phyloP scores from a whole-genome alignment of 2,888 invertebrate genomes.

The Phyto melanocephala region DNA sequence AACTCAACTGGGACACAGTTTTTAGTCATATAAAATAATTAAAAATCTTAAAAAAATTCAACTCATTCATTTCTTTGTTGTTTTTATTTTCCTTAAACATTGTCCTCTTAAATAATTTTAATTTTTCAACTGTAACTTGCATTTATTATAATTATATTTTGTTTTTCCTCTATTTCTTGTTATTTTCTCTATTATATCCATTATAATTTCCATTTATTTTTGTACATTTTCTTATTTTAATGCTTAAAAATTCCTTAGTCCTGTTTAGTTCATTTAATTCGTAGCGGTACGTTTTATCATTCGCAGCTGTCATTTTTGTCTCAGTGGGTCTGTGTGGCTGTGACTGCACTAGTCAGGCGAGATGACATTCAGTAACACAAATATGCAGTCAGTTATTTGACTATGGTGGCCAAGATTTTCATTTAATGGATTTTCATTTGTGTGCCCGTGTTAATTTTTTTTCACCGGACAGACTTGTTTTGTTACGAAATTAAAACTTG shows the following conservation, averaged over 20 bases:
- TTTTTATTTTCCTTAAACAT: neutral
- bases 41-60: neutral
- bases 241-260: slow-evolving; percentile 45
- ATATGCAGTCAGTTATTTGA: slow-evolving; percentile 33
- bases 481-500: slow-evolving; percentile 51
- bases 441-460: neutral
- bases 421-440: slow-evolving; percentile 61
- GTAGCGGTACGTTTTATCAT: slow-evolving; percentile 56
- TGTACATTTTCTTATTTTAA: slow-evolving; percentile 30
- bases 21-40: neutral
- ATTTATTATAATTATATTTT: slow-evolving; percentile 33
- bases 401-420: slow-evolving; percentile 60
- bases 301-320: slow-evolving; percentile 60
- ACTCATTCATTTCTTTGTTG: neutral
- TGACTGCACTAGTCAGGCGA: slow-evolving; percentile 40
- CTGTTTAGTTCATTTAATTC: slow-evolving; percentile 57
- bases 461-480: slow-evolving; percentile 29
- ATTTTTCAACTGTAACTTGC: slow-evolving; percentile 11
- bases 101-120: neutral
- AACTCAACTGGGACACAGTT: neutral
- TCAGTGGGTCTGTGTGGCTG: slow-evolving; percentile 56
- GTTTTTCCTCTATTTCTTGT: neutral
- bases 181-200: slow-evolving; percentile 8
- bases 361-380: slow-evolving; percentile 45
- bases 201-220: slow-evolving; percentile 39